Evolutionary conservation across 2,113 vertebrate species (phyloP).

Genomic region (Ptyas mucosa): DNA sequence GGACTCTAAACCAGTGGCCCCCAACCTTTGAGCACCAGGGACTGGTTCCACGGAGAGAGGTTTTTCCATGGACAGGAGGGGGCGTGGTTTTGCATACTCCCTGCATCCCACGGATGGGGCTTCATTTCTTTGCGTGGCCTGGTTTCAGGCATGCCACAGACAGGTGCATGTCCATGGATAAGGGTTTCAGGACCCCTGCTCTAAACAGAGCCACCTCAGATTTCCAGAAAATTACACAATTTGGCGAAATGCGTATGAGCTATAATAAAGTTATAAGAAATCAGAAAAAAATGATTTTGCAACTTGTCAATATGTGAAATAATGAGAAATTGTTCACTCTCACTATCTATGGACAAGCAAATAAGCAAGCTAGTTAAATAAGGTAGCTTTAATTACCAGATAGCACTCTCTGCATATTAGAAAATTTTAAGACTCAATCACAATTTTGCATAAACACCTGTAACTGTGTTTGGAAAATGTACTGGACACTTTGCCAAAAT

Average conservation of each 20-base stretch:
- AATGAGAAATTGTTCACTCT: not conserved
- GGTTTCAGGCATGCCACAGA: too few relatives aligned
- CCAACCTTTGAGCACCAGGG: too few relatives aligned
- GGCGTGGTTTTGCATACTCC: too few relatives aligned
- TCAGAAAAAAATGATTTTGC: not conserved
- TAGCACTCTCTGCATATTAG: not conserved
- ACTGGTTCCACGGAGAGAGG: too few relatives aligned
- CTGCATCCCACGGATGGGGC: too few relatives aligned
- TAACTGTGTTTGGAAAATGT: not conserved
- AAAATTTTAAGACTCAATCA: not conserved
- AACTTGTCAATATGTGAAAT: not conserved
- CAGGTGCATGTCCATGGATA: rapidly evolving
- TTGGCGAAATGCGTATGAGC: not conserved
- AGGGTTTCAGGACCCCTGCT: too few relatives aligned
- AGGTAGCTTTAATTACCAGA: not conserved
- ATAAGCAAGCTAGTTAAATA: not conserved
- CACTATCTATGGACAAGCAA: not conserved
- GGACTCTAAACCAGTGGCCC: not conserved
- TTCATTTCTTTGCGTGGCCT: too few relatives aligned
- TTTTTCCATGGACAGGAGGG: too few relatives aligned
- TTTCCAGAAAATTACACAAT: not conserved
- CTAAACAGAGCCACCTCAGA: not conserved
- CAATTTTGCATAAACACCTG: not conserved
- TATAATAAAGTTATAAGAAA: not conserved
- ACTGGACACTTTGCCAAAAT: not conserved